Percentiles rank a stretch among this genome's conserved stretches.
These are phyloP conservation scores for Leucania comma DNA, from an alignment of 2,888 invertebrate species.

Conservation along the genomic window DNA sequence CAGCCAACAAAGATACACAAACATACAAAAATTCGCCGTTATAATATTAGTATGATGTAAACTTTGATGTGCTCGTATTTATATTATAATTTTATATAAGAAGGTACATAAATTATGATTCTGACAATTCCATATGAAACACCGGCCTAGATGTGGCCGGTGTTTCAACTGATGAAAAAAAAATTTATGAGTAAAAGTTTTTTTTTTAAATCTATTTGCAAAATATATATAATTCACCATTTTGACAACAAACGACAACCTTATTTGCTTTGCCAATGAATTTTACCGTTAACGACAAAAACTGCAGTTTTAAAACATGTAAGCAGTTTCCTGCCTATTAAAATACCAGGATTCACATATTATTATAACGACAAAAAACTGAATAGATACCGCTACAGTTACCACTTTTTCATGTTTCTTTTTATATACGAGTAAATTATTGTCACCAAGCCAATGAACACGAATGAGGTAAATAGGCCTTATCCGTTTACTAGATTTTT, in stretches of 20 bases:
- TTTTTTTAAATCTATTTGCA: too few species aligned
- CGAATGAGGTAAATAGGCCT: constrained; percentile 67
- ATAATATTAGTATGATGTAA: too few species aligned
- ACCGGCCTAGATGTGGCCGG: too few species aligned
- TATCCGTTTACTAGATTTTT: constrained; percentile 54
- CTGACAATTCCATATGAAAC: neutral
- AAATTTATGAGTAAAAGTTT: too few species aligned
- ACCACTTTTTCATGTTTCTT: constrained; percentile 48
- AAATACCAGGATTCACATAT: constrained; percentile 7
- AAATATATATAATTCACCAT: too few species aligned
- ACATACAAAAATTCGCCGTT: too few species aligned
- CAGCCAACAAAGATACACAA: too few species aligned
- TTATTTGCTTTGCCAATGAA: neutral
- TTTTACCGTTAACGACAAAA: neutral
- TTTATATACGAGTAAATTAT: constrained; percentile 70
- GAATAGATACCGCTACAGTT: constrained; percentile 11
- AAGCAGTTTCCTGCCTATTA: constrained; percentile 8
- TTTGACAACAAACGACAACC: too few species aligned
- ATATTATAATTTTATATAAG: neutral
- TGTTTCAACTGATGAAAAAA: too few species aligned
- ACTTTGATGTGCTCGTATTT: too few species aligned
- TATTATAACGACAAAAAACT: constrained; percentile 24
- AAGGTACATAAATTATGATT: neutral
- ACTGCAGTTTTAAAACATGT: neutral
- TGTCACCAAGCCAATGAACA: constrained; percentile 64